A percentile compares a stretch with the other conserved stretches of the same genome.
These are phyloP conservation scores for Eonycteris spelaea DNA, from an alignment of 2,113 vertebrate species.

Conservation along the genomic window DNA sequence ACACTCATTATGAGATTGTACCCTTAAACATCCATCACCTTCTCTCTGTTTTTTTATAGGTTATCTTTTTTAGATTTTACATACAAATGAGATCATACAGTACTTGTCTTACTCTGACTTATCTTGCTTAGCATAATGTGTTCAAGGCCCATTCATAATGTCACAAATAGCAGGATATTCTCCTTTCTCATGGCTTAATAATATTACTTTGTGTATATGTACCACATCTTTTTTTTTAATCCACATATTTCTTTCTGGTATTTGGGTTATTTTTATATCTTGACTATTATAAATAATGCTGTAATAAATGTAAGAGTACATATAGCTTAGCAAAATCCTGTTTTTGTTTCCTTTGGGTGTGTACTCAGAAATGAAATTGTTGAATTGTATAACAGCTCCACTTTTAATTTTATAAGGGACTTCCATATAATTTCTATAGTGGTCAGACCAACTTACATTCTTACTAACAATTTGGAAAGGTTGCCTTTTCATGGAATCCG, in stretches of 20 bases:
- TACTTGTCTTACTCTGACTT: neutral
- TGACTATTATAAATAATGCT: neutral
- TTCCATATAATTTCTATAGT: neutral
- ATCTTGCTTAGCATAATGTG: neutral
- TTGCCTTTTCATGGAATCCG: neutral
- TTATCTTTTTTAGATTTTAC: neutral
- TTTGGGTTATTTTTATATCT: neutral
- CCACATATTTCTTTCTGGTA: neutral
- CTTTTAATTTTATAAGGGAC: neutral
- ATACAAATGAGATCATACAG: neutral
- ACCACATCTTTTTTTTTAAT: neutral
- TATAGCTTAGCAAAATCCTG: neutral
- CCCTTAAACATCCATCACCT: neutral
- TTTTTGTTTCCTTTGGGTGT: neutral
- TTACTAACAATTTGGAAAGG: neutral
- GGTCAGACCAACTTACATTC: neutral
- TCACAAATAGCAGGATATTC: neutral
- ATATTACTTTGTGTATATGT: neutral
- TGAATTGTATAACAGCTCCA: neutral
- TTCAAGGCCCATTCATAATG: neutral
- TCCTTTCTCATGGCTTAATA: neutral
- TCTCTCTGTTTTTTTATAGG: neutral
- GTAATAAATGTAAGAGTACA: neutral
- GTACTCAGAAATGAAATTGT: neutral
- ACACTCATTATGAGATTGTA: neutral